Percentiles rank a stretch among this genome's conserved stretches.
phyloP scores from a whole-genome alignment of 2,113 vertebrate genomes.

The Barnardius zonarius region DNA sequence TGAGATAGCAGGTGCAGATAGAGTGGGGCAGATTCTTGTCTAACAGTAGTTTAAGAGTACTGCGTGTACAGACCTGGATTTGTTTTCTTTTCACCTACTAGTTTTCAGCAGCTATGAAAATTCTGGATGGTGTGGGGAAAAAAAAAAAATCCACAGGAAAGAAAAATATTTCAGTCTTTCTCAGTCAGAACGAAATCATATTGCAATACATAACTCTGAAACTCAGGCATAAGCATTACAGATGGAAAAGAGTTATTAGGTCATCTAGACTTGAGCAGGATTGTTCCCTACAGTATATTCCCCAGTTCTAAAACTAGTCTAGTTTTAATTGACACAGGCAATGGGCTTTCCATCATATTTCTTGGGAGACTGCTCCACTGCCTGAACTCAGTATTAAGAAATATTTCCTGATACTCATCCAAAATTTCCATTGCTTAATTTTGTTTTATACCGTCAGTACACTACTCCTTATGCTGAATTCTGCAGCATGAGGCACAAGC shows the following conservation, averaged over 20 bases:
- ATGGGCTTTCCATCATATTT: conserved; percentile 37
- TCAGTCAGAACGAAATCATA: conserved; percentile 30
- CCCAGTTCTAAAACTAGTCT: conserved; percentile 23
- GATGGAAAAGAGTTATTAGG: conserved; percentile 51
- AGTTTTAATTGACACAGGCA: conserved; percentile 50
- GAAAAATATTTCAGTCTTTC: conserved; percentile 1
- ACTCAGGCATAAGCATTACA: background rate
- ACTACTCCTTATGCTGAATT: background rate
- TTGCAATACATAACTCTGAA: conserved; percentile 35
- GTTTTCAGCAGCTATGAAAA: background rate
- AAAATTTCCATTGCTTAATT: conserved; percentile 11
- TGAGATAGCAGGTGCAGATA: background rate
- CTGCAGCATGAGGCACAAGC: background rate
- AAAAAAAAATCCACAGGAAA: background rate
- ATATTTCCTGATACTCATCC: conserved; percentile 24
- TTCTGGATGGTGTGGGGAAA: background rate
- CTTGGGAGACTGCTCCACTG: conserved; percentile 24
- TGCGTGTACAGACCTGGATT: background rate
- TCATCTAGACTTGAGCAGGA: conserved; percentile 21
- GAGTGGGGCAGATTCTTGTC: background rate
- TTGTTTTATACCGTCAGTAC: background rate
- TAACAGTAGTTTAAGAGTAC: background rate
- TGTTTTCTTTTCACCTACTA: background rate
- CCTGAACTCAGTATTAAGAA: conserved; percentile 18
- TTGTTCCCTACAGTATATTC: conserved; percentile 43